These are phyloP conservation scores for Drosophila formosana DNA, from an alignment of 2,888 invertebrate genomes.

Conservation along the genomic window DNA sequence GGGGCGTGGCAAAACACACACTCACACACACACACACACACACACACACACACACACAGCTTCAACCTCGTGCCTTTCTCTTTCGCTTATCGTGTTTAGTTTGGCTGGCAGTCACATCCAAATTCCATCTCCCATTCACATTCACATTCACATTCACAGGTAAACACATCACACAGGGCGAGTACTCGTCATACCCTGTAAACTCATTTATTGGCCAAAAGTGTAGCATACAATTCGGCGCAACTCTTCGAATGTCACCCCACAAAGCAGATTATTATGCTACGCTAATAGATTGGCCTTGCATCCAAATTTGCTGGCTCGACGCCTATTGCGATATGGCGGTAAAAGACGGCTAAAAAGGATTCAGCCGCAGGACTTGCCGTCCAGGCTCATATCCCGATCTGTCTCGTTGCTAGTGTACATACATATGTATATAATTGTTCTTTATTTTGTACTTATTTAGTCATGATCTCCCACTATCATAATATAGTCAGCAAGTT, in stretches of 20 bases:
- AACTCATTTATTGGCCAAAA: background rate
- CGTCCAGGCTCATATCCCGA: too few relatives aligned
- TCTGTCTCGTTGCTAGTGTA: too few relatives aligned
- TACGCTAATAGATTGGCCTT: too few relatives aligned
- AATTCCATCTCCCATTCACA: background rate
- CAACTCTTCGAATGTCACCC: background rate
- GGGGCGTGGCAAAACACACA: conserved; percentile 44
- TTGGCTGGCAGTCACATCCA: conserved; percentile 22
- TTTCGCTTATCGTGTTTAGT: conserved; percentile 49
- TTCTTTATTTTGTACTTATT: too few relatives aligned
- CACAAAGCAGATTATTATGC: too few relatives aligned
- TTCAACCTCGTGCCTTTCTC: background rate
- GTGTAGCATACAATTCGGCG: conserved; percentile 5
- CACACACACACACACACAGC: background rate
- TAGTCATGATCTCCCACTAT: too few relatives aligned
- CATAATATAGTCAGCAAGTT: too few relatives aligned
- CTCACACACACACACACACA: background rate
- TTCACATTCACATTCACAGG: conserved; percentile 20
- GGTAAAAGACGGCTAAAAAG: too few relatives aligned
- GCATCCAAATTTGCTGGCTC: too few relatives aligned
- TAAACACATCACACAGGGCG: conserved; percentile 38
- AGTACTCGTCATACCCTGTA: conserved; percentile 35
- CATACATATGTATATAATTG: too few relatives aligned
- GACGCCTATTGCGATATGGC: too few relatives aligned
- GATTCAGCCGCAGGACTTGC: too few relatives aligned